A percentile compares a stretch with the other conserved stretches of the same genome.
These are phyloP conservation scores for Elegia similella DNA, from an alignment of 2,888 invertebrate genomes.

Conservation along the genomic window DNA sequence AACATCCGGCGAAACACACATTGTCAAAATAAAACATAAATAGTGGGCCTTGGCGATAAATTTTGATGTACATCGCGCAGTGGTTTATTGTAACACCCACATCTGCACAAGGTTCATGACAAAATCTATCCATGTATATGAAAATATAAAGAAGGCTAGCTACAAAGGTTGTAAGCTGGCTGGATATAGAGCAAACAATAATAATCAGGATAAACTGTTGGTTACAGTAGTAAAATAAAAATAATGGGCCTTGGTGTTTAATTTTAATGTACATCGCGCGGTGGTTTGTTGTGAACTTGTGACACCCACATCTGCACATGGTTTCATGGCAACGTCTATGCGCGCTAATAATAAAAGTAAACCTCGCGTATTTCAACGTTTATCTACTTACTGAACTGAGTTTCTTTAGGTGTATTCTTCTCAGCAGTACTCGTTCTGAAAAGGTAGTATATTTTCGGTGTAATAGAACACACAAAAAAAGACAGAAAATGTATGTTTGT, in stretches of 20 bases:
- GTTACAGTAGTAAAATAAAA: constrained; percentile 49
- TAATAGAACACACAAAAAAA: too few species aligned
- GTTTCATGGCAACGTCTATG: constrained; percentile 27
- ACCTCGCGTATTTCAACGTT: not conserved
- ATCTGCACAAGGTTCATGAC: constrained; percentile 32
- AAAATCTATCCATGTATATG: too few species aligned
- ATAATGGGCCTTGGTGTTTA: constrained; percentile 74
- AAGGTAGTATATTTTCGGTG: too few species aligned
- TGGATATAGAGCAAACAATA: too few species aligned
- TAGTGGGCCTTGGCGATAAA: constrained; percentile 74
- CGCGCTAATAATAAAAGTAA: constrained; percentile 16
- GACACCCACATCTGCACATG: constrained; percentile 43
- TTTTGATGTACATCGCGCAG: constrained; percentile 53
- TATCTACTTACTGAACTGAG: too few species aligned
- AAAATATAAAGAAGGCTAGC: too few species aligned
- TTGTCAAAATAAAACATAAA: constrained; percentile 57
- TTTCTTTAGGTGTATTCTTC: too few species aligned
- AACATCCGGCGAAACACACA: not conserved
- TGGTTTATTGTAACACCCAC: constrained; percentile 42
- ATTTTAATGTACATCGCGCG: constrained; percentile 55
- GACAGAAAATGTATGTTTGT: too few species aligned
- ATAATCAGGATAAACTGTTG: too few species aligned
- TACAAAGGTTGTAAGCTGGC: too few species aligned
- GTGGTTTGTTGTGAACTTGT: constrained; percentile 35
- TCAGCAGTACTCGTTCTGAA: too few species aligned